These are phyloP conservation scores for Semnornis frantzii DNA, from an alignment of 2,113 vertebrate genomes.

Conservation along the genomic window DNA sequence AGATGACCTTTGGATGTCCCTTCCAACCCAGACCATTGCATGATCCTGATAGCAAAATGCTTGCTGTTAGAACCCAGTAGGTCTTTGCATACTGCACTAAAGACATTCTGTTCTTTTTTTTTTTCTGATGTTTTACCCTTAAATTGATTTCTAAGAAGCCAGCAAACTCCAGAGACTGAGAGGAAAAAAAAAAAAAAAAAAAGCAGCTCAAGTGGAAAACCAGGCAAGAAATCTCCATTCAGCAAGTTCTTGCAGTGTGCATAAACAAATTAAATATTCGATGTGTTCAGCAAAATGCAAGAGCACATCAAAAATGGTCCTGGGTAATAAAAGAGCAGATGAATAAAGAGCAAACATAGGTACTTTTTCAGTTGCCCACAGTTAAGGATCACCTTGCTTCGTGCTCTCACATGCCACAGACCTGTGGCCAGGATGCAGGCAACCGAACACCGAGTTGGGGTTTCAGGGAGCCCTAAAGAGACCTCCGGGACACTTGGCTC, in stretches of 20 bases:
- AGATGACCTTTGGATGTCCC: no score
- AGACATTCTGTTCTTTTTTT: background rate
- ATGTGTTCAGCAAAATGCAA: background rate
- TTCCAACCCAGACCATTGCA: no score
- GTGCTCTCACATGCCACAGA: background rate
- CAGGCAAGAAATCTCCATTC: background rate
- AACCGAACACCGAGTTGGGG: background rate
- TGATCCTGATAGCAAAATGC: background rate
- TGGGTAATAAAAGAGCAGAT: background rate
- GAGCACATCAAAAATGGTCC: background rate
- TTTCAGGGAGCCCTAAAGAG: background rate
- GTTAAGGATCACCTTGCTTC: background rate
- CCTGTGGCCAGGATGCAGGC: background rate
- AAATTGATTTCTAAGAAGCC: background rate
- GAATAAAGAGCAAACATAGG: background rate
- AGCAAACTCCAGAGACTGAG: background rate
- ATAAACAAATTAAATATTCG: background rate
- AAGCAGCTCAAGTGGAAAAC: background rate
- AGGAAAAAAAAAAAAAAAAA: no score
- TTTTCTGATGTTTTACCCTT: background rate
- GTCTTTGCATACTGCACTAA: background rate
- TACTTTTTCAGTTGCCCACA: background rate
- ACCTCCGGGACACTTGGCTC: fast-evolving
- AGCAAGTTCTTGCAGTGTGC: background rate
- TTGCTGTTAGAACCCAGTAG: background rate